Evolutionary conservation across 2,113 vertebrate genomes (phyloP).

Genomic region (Bostrychus sinensis): DNA sequence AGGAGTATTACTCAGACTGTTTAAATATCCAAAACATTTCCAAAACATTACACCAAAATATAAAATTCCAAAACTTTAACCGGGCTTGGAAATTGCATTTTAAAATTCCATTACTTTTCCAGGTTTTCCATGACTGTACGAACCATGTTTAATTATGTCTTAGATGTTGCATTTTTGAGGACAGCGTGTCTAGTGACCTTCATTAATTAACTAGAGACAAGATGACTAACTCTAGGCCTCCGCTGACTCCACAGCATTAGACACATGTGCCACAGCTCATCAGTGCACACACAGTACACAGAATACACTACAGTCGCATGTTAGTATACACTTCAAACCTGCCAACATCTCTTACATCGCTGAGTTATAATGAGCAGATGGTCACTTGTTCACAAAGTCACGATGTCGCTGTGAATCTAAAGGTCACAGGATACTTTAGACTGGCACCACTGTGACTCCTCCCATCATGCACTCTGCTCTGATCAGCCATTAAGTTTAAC

Average conservation of each 20-base stretch:
- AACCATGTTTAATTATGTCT: too few species aligned
- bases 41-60: too few species aligned
- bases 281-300: background rate
- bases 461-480: background rate
- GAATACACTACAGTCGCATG: background rate
- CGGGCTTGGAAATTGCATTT: too few species aligned
- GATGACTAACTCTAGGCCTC: background rate
- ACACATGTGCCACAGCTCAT: slow-evolving; percentile 1
- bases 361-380: background rate
- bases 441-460: background rate
- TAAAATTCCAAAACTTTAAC: too few species aligned
- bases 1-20: too few species aligned
- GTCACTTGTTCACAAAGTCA: background rate
- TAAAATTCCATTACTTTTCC: too few species aligned
- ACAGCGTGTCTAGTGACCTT: too few species aligned
- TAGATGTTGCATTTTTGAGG: too few species aligned
- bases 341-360: background rate
- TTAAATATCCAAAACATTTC: too few species aligned
- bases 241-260: background rate
- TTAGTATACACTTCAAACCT: background rate
- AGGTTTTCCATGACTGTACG: too few species aligned
- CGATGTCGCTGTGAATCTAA: background rate
- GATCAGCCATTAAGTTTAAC: slow-evolving; percentile 1
- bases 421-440: background rate
- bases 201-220: too few species aligned